Base-by-base conservation (phyloP, 2,797 vertebrate genomes). In the Spinus pinus region DNA sequence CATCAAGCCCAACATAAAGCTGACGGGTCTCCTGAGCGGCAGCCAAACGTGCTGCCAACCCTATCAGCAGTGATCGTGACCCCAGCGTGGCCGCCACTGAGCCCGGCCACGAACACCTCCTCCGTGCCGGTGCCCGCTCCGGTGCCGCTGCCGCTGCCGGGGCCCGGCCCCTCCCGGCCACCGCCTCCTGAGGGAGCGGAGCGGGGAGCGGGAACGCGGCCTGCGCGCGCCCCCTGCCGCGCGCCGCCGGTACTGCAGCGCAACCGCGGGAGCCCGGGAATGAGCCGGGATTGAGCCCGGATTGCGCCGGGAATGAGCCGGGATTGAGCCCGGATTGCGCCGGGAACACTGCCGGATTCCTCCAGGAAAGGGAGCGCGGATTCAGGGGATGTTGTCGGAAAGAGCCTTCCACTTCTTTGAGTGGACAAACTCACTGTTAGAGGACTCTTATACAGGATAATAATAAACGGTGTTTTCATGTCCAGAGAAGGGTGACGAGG, bases 191-290 rank as follows among this genome's bases (percentile, higher is more conserved):
- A 33, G 62, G 44, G 35, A 17, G 1, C 3, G 44, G 22, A 16
- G 51, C 18, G 12, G 28, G 50, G 27, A 50, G 7, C 30, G 11
- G 6, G 7, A 50, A 2, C 18, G 58, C 74, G 46, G 19, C n/a
- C 39, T 14, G 47, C 33, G 95, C 88, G 93, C 73, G 91, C 94
- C 94, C 81, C 70, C 96, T 89, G 46, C 86, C 51, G 96, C 5
- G 20, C 56, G 3, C 31, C 6, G 20, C 8, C 6, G 57, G 20
- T 8, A 66, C 41, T 88, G 94, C 90, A 77, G 86, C 60, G 41
- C 39, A 15, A 41, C 39, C 41, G 41, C 41, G 41, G 41, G 41
- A 41, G 17, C 17, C 41, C 41, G 13, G 39, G 12, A 39, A 39
- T 39, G 39, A 39, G 39, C 39, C 39, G 39, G 39, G 39, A 39